Percentiles rank a stretch among this genome's conserved stretches.
Conservation (phyloP, 2,797 vertebrate species). For the Platyrinchus mystaceus region DNA sequence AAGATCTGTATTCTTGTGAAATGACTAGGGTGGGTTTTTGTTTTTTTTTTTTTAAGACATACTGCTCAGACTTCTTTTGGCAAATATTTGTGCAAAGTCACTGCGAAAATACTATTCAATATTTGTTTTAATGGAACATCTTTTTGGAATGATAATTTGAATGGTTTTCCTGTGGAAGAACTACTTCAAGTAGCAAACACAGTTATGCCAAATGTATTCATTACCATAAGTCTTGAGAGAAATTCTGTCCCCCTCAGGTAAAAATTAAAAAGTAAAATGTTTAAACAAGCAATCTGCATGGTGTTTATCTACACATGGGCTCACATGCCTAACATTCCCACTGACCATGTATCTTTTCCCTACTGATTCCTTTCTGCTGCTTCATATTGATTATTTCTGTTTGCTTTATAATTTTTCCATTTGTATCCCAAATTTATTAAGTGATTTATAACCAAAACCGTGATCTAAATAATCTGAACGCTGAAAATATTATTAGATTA, state of each 20-base stretch:
- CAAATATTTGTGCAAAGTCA: neutral
- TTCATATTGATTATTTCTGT: neutral
- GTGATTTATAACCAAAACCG: neutral
- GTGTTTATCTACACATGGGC: neutral
- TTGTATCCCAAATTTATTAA: neutral
- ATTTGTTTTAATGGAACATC: constrained; percentile 49
- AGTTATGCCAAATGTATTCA: constrained; percentile 17
- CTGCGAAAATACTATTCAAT: neutral
- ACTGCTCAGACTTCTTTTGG: constrained; percentile 12
- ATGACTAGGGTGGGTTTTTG: neutral
- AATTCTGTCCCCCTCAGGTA: neutral
- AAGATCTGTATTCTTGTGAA: neutral
- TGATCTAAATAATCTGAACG: neutral
- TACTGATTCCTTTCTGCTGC: neutral
- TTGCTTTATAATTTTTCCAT: neutral
- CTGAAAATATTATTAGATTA: neutral
- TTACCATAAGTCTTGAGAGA: constrained; percentile 40
- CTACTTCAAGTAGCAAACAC: neutral
- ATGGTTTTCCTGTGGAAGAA: constrained; percentile 20
- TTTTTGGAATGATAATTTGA: constrained; percentile 37
- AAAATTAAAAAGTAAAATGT: neutral
- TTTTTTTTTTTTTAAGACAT: neutral
- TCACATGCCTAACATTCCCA: neutral
- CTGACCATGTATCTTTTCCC: neutral
- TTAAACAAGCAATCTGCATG: neutral